phyloP scores from a whole-genome alignment of 2,888 invertebrate genomes.

The Drosophila longiperda region DNA sequence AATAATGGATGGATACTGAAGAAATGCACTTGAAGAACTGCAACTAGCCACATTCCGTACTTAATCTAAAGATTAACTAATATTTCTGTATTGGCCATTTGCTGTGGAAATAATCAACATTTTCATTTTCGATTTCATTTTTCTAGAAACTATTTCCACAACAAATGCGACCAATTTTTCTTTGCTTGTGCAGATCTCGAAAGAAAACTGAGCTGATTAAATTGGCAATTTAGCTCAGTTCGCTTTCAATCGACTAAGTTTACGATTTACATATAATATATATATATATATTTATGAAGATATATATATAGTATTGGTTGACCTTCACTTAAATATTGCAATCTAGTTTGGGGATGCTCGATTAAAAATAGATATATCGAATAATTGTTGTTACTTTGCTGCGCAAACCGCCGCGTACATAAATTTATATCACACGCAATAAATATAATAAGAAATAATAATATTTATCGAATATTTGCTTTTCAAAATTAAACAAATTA shows the following conservation, averaged over 20 bases:
- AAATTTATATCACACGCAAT: slow-evolving; percentile 81
- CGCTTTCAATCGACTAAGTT: slow-evolving; percentile 59
- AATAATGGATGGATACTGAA: slow-evolving; percentile 75
- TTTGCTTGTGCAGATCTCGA: slow-evolving; percentile 58
- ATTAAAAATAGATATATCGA: slow-evolving; percentile 34
- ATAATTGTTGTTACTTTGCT: slow-evolving; percentile 34
- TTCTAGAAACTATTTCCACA: slow-evolving; percentile 26
- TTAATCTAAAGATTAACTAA: slow-evolving; percentile 29
- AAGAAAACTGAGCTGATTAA: slow-evolving; percentile 61
- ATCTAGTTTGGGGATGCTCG: slow-evolving; percentile 32
- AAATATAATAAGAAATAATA: slow-evolving; percentile 65
- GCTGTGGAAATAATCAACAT: slow-evolving; percentile 17
- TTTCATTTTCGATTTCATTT: neutral
- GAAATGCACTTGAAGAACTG: slow-evolving; percentile 58
- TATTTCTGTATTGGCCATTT: slow-evolving; percentile 4
- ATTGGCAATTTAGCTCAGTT: slow-evolving; percentile 46
- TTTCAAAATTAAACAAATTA: slow-evolving; percentile 47
- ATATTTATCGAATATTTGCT: slow-evolving; percentile 9
- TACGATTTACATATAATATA: slow-evolving; percentile 31
- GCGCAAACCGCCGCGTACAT: slow-evolving; percentile 57
- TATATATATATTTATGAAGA: slow-evolving; percentile 26
- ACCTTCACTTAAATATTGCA: slow-evolving; percentile 50
- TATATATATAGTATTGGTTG: slow-evolving; percentile 4
- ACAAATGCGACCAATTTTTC: slow-evolving; percentile 20
- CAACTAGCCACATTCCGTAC: slow-evolving; percentile 17